phyloP scores from a whole-genome alignment of 2,113 vertebrate species.

The Cervus canadensis region DNA sequence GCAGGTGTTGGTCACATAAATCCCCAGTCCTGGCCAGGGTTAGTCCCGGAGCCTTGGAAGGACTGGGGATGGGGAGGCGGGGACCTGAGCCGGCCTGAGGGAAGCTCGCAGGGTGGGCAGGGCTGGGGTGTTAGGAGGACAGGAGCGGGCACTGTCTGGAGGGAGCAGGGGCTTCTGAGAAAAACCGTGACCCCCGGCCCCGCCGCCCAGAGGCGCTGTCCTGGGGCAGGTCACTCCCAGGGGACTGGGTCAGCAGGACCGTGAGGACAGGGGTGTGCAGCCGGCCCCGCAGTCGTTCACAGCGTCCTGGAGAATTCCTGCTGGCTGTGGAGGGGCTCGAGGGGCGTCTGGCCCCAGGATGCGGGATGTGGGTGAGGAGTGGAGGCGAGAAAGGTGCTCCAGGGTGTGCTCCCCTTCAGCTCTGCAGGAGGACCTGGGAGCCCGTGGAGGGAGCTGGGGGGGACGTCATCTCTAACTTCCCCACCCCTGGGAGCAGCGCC shows the following conservation, averaged over 20 bases:
- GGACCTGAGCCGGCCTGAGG: not conserved
- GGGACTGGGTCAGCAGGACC: not conserved
- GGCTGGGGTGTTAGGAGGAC: not conserved
- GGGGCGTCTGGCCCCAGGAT: not conserved
- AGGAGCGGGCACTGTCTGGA: no score
- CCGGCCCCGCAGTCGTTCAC: not conserved
- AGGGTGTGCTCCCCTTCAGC: not conserved
- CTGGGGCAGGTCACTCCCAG: not conserved
- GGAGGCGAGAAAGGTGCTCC: rapidly evolving
- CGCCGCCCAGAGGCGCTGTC: not conserved
- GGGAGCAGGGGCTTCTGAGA: not conserved
- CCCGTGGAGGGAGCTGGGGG: not conserved
- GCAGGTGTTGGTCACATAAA: not conserved
- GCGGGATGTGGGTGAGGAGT: not conserved
- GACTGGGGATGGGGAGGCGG: not conserved
- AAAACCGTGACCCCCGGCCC: not conserved
- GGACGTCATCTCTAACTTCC: rapidly evolving
- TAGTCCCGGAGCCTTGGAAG: not conserved
- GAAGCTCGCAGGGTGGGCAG: not conserved
- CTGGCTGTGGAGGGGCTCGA: not conserved
- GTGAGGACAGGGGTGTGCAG: not conserved
- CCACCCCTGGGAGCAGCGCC: not conserved
- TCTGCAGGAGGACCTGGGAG: not conserved
- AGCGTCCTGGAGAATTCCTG: not conserved
- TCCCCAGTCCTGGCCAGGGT: not conserved